Conservation (phyloP, 2,113 vertebrate species). For the Ctenodactylus gundi region DNA sequence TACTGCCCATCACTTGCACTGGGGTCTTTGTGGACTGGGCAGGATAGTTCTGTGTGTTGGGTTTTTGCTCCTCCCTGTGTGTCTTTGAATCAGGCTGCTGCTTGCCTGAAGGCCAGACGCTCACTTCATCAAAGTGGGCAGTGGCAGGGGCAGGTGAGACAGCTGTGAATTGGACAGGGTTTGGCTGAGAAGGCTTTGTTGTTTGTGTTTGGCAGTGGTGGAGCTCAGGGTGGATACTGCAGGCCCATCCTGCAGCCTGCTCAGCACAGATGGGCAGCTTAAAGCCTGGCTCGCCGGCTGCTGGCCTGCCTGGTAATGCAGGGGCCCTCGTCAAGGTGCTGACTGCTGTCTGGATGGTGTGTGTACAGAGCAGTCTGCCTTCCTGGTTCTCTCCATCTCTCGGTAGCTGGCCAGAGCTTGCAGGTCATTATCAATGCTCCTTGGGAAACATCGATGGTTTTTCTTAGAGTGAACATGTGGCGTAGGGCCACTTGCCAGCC, state of each 20-base stretch:
- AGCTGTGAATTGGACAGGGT: conserved; percentile 18
- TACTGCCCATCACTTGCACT: conserved; percentile 80
- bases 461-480: neutral
- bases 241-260: neutral
- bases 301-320: neutral
- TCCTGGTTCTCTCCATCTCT: conserved; percentile 22
- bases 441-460: neutral
- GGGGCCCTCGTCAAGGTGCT: neutral
- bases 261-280: neutral
- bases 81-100: conserved; percentile 67
- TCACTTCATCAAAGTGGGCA: conserved; percentile 12
- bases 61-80: conserved; percentile 67
- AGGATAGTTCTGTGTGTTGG: conserved; percentile 68
- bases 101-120: conserved; percentile 69
- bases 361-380: conserved; percentile 49
- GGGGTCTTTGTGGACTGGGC: conserved; percentile 77
- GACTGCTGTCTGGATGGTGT: neutral
- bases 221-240: conserved; percentile 22
- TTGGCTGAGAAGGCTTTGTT: neutral
- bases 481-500: neutral
- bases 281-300: neutral
- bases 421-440: neutral
- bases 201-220: neutral
- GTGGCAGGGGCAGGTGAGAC: conserved; percentile 40
- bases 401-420: neutral